Evolutionary conservation across 2,888 invertebrate genomes (phyloP).

Genomic region (Synergus umbraculus): DNA sequence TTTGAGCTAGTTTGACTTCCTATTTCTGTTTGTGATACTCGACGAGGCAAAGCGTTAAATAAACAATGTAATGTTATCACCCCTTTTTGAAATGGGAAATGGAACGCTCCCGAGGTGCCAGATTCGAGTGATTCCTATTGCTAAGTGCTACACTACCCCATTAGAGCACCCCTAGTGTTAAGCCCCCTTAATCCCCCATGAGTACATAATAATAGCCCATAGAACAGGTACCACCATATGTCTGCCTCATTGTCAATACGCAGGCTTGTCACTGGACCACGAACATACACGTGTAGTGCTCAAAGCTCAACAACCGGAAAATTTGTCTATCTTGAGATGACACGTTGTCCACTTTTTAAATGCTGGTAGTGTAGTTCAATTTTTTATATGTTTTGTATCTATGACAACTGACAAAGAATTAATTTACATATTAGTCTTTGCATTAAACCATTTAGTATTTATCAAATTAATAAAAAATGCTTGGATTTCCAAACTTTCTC

Average conservation of each 20-base stretch:
- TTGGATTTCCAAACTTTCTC: too few relatives aligned
- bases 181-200: slow-evolving; percentile 70
- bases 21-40: background rate
- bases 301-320: slow-evolving; percentile 73
- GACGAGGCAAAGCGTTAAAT: slow-evolving; percentile 10
- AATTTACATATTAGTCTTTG: too few relatives aligned
- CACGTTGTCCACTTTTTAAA: slow-evolving; percentile 68
- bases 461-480: too few relatives aligned
- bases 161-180: slow-evolving; percentile 65
- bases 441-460: too few relatives aligned
- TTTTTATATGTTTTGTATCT: background rate
- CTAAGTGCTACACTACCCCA: slow-evolving; percentile 57
- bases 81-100: slow-evolving; percentile 2
- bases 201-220: slow-evolving; percentile 73
- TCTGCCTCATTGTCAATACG: slow-evolving; percentile 67
- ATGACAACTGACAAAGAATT: too few relatives aligned
- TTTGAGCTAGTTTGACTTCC: background rate
- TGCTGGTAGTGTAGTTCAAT: slow-evolving; percentile 21
- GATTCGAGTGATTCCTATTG: slow-evolving; percentile 55
- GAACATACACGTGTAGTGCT: slow-evolving; percentile 62
- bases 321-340: slow-evolving; percentile 71
- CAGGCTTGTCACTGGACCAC: slow-evolving; percentile 55
- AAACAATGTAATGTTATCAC: slow-evolving; percentile 17
- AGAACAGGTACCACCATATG: slow-evolving; percentile 76
- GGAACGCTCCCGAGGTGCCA: slow-evolving; percentile 49